Percentiles rank a stretch among this genome's conserved stretches.
phyloP scores from a whole-genome alignment of 1,140 invertebrate species.

The Pararge aegeria region DNA sequence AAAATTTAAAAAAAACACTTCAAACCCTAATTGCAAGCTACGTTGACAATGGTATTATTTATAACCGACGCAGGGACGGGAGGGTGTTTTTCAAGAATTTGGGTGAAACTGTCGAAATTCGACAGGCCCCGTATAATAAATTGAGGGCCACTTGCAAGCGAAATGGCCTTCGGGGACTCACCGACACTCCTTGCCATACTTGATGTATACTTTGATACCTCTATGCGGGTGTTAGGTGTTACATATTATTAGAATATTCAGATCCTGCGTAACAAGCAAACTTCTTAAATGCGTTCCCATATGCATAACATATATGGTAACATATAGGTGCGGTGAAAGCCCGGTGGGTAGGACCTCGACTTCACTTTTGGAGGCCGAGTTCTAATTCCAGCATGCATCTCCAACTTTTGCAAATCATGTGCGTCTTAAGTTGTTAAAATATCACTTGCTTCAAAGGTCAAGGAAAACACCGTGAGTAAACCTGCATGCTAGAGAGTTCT shows the following conservation, averaged over 20 bases:
- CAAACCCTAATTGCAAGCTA: neutral
- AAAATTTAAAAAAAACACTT: neutral
- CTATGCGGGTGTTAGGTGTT: neutral
- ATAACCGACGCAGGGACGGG: neutral
- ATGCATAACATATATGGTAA: too few species aligned
- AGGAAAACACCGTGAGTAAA: too few species aligned
- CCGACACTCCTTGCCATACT: neutral
- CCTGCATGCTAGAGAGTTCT: too few species aligned
- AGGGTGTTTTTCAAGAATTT: slow-evolving; percentile 14
- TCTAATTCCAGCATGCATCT: too few species aligned
- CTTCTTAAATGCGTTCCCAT: too few species aligned
- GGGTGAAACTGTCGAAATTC: slow-evolving; percentile 24
- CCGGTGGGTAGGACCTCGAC: too few species aligned
- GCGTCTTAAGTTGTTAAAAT: too few species aligned
- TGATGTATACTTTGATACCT: neutral
- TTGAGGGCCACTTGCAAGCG: slow-evolving; percentile 22
- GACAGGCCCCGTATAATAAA: slow-evolving; percentile 25
- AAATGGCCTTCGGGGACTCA: slow-evolving; percentile 17
- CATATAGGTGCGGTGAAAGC: too few species aligned
- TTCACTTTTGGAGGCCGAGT: too few species aligned
- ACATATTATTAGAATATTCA: neutral
- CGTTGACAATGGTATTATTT: neutral
- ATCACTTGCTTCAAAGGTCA: too few species aligned
- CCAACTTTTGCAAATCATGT: too few species aligned
- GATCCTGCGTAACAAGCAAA: too few species aligned